Conservation (phyloP, 2,113 vertebrate species). For the Lagopus leucura region DNA sequence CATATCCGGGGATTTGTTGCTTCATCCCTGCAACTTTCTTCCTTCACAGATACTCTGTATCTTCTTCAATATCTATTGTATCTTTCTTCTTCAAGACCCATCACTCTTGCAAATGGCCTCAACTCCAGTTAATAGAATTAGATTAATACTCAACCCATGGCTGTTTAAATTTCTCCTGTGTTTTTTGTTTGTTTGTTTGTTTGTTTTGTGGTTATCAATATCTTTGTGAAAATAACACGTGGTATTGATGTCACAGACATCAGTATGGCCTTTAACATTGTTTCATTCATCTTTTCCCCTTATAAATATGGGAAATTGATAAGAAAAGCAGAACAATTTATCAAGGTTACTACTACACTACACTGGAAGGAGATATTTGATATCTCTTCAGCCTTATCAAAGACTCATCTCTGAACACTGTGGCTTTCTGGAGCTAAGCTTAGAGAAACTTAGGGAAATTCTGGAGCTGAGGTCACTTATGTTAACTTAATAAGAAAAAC, state of each 20-base stretch:
- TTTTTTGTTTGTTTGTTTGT: no score
- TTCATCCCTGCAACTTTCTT: neutral
- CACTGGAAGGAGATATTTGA: neutral
- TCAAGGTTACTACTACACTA: neutral
- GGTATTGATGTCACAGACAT: neutral
- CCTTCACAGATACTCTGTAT: no score
- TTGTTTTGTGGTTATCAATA: neutral
- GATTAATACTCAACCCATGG: neutral
- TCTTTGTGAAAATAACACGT: neutral
- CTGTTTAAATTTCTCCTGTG: neutral
- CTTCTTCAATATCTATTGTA: neutral
- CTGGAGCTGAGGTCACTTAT: neutral
- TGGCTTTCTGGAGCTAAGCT: neutral
- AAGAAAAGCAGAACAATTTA: neutral
- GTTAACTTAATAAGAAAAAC: neutral
- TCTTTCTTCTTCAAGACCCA: neutral
- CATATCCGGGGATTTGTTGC: neutral
- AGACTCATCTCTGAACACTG: neutral
- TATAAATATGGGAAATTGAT: neutral
- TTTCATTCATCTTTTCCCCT: neutral
- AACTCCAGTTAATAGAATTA: neutral
- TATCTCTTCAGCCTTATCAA: neutral
- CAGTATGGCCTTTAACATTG: fast-evolving
- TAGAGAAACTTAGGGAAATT: neutral
- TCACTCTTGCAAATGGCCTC: neutral